Base-by-base conservation (phyloP, 1,140 invertebrate genomes). In the Wiebesia pumilae region DNA sequence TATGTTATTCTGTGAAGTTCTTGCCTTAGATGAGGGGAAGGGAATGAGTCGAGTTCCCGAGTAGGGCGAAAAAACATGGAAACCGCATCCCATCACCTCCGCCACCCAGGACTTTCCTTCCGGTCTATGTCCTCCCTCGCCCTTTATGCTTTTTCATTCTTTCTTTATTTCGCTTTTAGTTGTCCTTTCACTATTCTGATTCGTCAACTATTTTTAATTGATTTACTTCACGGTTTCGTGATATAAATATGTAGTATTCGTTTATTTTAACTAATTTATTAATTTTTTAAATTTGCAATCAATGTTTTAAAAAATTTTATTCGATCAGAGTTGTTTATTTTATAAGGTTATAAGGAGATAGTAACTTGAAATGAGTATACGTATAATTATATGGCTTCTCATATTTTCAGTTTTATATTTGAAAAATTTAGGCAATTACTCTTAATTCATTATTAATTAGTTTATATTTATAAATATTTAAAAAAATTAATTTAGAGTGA, bases 41-140 rank as follows among this genome's bases (percentile, higher is more conserved):
- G 69, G 69, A 19, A 6, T 6, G 69, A 38, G 33, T 73, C 12
- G 19, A 54, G 12, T 33, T 73, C 43, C 80, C 88, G 88, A 82
- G 65, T 47, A 89, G 90, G 89, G 89, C 90, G 91, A 92, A 93
- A 93, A 93, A 93, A 93, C 93, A 94, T 93, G 92, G 89, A 94
- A 94, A 93, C 91, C 91, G 90, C 92, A 93, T 94, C 92, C 91
- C 91, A 91, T 91, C 90, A 90, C 87, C 89, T 89, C 82, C 88
- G 88, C 90, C 88, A 91, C 89, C 91, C 92, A 91, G 90, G 91
- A 92, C 90, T 91, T 93, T 93, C 92, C 91, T 93, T 93, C 92
- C 92, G 93, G 92, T 90, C 88, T 90, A 85, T 86, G 79, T 88
- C 75, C 81, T 79, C 88, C 87, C 87, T 83, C 87, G 88, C 83